Evolutionary conservation across 2,113 vertebrate species (phyloP), one percentile per base, ranked within the genome.

Genomic region (Ovis canadensis): DNA sequence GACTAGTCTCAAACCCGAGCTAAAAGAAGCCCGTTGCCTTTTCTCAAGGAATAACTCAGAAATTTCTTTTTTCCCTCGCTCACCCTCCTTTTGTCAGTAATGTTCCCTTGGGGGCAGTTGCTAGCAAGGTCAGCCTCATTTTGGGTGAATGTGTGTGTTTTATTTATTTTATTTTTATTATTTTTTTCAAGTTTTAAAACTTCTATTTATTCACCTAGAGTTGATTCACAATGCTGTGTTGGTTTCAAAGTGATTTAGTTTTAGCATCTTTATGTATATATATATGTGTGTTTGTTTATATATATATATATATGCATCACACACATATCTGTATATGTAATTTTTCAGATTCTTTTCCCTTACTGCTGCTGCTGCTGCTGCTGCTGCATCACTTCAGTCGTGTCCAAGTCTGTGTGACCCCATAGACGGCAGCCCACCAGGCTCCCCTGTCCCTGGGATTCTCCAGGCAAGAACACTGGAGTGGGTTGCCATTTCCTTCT

Each of bases 1-100:
- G 98, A 97, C 92, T 0, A 59, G 96, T 97, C 98, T 98, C 98
- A 95, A 98, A 98, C 96, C 94, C 50, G 48, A 95, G 94, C 97
- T 98, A 91, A 98, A 98, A 98, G 97, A 54, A 59, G 48, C 83
- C 62, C 98, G 78, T 97, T 98, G 95, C 87, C 90, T 91, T 97
- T 97, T 90, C 95, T 97, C 96, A 89, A 96, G 98, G 40, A 60
- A 52, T 31, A 55, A 80, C 19, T 83, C 83, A 11, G 36, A 74
- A 40, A 1, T 60, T 77, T 54, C 11, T 16, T 43, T 25, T 10
- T 5, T 10, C 9, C 29, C 50, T 62, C 8, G 11, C 40, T 57
- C 29, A 48, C 62, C 31, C 25, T 5, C 55, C 62, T 27, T 31
- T 45, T 3, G 21, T 8, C 50, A 7, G 21, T 21, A 48, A 64